phyloP scores from a whole-genome alignment of 2,888 invertebrate species.

The Mycalesis mineus region DNA sequence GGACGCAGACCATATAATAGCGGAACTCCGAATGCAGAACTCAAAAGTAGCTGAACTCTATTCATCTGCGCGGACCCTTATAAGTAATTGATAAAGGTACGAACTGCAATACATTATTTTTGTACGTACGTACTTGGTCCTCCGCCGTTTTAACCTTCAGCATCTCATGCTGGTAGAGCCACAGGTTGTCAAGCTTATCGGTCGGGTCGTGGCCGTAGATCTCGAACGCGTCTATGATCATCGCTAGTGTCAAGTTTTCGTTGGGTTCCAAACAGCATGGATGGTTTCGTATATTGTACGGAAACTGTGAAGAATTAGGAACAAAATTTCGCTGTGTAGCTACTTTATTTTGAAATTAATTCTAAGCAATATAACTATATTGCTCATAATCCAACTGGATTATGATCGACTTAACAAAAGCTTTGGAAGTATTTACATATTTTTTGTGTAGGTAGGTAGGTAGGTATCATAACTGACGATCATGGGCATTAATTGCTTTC shows the following conservation, averaged over 20 bases:
- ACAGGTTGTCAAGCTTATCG: conserved; percentile 66
- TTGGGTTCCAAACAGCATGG: conserved; percentile 60
- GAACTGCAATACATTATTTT: neutral
- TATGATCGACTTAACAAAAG: no score
- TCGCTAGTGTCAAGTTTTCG: conserved; percentile 66
- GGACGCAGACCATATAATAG: no score
- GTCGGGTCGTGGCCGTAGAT: conserved; percentile 73
- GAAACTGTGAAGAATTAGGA: conserved; percentile 35
- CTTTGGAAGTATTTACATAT: no score
- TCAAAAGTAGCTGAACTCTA: no score
- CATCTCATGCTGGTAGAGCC: conserved; percentile 70
- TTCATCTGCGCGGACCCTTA: no score
- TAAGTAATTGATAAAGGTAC: no score
- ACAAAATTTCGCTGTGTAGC: neutral
- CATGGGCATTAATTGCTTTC: no score
- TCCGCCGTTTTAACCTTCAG: conserved; percentile 64
- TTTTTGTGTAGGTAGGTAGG: no score
- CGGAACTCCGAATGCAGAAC: no score
- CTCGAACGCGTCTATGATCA: conserved; percentile 73
- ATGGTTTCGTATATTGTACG: conserved; percentile 65
- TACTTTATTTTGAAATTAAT: neutral
- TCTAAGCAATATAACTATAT: no score
- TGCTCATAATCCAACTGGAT: no score
- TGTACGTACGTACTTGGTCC: conserved; percentile 53
- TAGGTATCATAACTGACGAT: no score